Percentiles rank a stretch among this genome's conserved stretches.
These are phyloP conservation scores for rat (Rattus norvegicus) DNA, from an alignment of 2,113 vertebrate species.

Conservation along the genomic window DNA sequence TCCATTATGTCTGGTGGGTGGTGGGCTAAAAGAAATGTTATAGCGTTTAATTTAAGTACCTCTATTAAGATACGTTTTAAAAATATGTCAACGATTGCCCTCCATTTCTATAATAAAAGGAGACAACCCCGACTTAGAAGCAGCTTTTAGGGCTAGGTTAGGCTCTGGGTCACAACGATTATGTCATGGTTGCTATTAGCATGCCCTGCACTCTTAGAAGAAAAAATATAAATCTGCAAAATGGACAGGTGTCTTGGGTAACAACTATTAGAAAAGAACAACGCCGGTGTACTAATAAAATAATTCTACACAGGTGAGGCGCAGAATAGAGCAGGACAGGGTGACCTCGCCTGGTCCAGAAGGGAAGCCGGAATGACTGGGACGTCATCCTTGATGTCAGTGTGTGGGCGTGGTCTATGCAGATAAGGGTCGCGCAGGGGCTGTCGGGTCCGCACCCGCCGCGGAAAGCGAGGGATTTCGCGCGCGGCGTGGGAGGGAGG, in stretches of 20 bases:
- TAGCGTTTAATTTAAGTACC: too few relatives aligned
- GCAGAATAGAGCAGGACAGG: not conserved
- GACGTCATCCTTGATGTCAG: not conserved
- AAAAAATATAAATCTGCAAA: not conserved
- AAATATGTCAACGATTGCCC: too few relatives aligned
- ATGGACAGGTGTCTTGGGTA: not conserved
- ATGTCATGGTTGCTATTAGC: not conserved
- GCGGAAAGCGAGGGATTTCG: not conserved
- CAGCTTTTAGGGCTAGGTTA: not conserved
- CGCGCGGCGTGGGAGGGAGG: not conserved
- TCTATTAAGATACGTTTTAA: too few relatives aligned
- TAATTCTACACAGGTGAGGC: not conserved
- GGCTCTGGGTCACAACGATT: not conserved
- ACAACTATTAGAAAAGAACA: not conserved
- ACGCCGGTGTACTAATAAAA: not conserved
- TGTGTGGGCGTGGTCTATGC: not conserved
- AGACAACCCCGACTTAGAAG: not conserved
- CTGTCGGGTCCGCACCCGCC: not conserved
- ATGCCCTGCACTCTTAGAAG: not conserved
- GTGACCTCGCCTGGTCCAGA: not conserved
- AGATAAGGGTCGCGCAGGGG: not conserved
- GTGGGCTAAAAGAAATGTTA: too few relatives aligned
- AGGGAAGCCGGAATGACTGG: not conserved
- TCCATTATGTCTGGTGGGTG: too few relatives aligned
- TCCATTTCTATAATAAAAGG: not conserved